A percentile compares a stretch with the other conserved stretches of the same genome.
Evolutionary conservation across 2,888 invertebrate species (phyloP).

Genomic region (Lasioglossum vierecki): DNA sequence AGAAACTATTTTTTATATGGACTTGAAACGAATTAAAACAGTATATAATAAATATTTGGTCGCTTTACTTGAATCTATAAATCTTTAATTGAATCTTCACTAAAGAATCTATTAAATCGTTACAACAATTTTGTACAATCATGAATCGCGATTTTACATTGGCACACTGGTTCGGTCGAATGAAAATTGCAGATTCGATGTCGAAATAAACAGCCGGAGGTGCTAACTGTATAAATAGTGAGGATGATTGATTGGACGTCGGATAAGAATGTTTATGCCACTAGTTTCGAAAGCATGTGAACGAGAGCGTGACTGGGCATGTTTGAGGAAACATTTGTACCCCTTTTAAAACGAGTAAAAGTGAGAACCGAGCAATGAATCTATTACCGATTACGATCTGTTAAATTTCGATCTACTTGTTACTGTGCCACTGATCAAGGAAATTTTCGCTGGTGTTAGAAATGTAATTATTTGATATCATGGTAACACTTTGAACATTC

Average conservation of each 20-base stretch:
- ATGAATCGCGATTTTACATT: too few relatives aligned
- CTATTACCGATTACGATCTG: not conserved
- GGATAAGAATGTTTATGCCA: not conserved
- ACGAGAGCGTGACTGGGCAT: not conserved
- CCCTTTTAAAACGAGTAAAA: slow-evolving; percentile 8
- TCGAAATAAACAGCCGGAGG: not conserved
- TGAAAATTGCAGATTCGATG: not conserved
- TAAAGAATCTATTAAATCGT: too few relatives aligned
- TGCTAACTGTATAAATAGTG: not conserved
- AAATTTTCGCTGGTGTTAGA: not conserved
- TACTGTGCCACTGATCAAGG: not conserved
- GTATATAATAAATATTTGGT: not conserved
- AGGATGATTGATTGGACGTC: not conserved
- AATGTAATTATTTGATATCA: not conserved
- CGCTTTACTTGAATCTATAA: too few relatives aligned
- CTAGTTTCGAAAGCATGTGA: not conserved
- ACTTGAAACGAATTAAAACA: not conserved
- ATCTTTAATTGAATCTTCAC: too few relatives aligned
- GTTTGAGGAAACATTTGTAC: not conserved
- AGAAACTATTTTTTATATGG: not conserved
- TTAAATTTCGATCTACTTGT: not conserved
- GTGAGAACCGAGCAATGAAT: not conserved
- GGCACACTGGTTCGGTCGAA: not conserved
- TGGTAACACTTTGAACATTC: not conserved
- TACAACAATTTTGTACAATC: too few relatives aligned